Conservation (phyloP, 2,888 invertebrate species). For the Patella caerulea region DNA sequence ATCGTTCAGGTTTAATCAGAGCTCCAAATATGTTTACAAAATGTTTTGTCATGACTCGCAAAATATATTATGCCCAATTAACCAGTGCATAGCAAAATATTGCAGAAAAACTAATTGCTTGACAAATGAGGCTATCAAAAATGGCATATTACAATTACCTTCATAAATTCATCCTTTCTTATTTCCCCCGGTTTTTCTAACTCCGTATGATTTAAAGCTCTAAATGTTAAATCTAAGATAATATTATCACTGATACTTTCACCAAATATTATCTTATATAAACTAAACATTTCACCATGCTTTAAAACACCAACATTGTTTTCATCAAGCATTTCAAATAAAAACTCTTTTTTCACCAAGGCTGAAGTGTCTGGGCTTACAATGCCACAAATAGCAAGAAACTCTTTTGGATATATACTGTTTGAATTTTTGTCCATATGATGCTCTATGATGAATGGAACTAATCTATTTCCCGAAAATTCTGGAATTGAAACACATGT, state of each 20-base stretch:
- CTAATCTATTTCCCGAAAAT: constrained; percentile 52
- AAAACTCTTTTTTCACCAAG: constrained; percentile 50
- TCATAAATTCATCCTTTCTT: constrained; percentile 49
- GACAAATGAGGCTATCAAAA: too few species aligned
- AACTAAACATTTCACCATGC: constrained; percentile 55
- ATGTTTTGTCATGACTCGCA: too few species aligned
- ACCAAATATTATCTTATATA: constrained; percentile 52
- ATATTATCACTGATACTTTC: constrained; percentile 54
- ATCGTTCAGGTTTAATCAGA: too few species aligned
- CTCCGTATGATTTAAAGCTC: constrained; percentile 47
- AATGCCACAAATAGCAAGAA: constrained; percentile 48
- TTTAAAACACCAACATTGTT: constrained; percentile 48
- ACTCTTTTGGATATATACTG: constrained; percentile 48
- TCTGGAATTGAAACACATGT: constrained; percentile 53
- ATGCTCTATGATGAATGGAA: constrained; percentile 46
- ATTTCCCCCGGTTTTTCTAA: constrained; percentile 50
- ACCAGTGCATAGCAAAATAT: too few species aligned
- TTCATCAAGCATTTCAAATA: constrained; percentile 57
- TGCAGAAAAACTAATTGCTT: too few species aligned
- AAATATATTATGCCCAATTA: too few species aligned
- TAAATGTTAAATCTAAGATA: constrained; percentile 53
- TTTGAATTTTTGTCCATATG: constrained; percentile 40
- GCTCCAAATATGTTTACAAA: too few species aligned
- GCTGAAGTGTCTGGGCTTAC: constrained; percentile 47
- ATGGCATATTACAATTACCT: constrained; percentile 32